Evolutionary conservation across 2,113 vertebrate genomes (phyloP).

Genomic region (Coptodon rendalli): DNA sequence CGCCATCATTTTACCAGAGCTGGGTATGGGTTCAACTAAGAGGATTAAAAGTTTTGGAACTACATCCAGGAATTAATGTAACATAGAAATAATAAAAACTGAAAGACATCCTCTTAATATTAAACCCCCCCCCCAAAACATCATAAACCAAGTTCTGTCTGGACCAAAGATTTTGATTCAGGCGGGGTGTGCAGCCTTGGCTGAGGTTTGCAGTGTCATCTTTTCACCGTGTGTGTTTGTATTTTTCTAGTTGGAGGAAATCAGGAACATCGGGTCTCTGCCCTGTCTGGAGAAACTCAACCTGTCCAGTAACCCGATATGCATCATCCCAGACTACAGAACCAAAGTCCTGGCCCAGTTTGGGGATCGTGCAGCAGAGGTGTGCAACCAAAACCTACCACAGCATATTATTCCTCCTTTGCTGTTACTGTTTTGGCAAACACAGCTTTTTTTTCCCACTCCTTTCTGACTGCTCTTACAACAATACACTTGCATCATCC

Average conservation of each 20-base stretch:
- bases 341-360: constrained; percentile 96
- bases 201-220: not conserved
- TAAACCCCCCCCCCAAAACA: rapidly evolving
- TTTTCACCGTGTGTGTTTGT: not conserved
- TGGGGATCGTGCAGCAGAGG: constrained; percentile 93
- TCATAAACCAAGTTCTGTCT: not conserved
- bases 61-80: not conserved
- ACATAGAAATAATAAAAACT: not conserved
- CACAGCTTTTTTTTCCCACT: not conserved
- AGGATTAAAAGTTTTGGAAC: not conserved
- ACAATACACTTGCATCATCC: not conserved
- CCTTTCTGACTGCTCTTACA: not conserved
- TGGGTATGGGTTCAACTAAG: not conserved
- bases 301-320: constrained; percentile 84
- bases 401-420: not conserved
- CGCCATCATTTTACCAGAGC: not conserved
- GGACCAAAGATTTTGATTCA: not conserved
- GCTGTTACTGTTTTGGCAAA: not conserved
- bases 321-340: constrained; percentile 95
- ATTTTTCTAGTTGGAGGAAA: constrained; percentile 83
- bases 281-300: constrained; percentile 88
- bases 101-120: not conserved
- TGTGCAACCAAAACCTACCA: constrained; percentile 43
- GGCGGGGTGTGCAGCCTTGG: not conserved
- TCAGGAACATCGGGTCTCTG: constrained; percentile 82